Conservation (phyloP, 2,797 vertebrate genomes). For the Anabas testudineus region DNA sequence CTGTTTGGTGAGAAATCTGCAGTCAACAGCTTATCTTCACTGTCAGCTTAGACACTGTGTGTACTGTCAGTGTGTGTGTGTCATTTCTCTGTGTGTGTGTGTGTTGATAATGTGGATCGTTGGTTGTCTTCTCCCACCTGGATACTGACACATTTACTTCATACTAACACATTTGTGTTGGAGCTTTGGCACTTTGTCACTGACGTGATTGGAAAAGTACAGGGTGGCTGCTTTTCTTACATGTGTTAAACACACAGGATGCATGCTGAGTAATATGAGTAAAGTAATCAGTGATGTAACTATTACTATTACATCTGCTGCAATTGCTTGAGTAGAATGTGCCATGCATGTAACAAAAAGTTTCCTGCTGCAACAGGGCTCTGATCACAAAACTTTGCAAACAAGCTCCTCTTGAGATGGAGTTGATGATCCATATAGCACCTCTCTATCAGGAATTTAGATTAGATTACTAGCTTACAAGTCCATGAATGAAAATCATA, state of each 20-base stretch:
- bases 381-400: no score
- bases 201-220: not conserved
- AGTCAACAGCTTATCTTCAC: constrained; percentile 47
- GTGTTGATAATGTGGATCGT: constrained; percentile 10
- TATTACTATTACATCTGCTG: no score
- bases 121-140: constrained; percentile 9
- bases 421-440: no score
- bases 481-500: not conserved
- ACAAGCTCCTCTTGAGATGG: no score
- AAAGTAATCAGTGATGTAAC: no score
- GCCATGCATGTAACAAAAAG: no score
- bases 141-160: constrained; percentile 18
- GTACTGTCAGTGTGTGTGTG: constrained; percentile 2
- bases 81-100: constrained; percentile 2
- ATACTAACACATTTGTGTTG: not conserved
- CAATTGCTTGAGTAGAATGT: no score
- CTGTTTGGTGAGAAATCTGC: constrained; percentile 43
- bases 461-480: no score
- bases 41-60: constrained; percentile 46
- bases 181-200: not conserved
- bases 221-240: not conserved
- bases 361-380: no score
- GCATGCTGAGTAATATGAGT: no score
- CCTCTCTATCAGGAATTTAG: no score
- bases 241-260: not conserved